Evolutionary conservation across 2,113 vertebrate genomes (phyloP), one percentile per base, ranked within the genome.

Genomic region (Microtus oregoni): DNA sequence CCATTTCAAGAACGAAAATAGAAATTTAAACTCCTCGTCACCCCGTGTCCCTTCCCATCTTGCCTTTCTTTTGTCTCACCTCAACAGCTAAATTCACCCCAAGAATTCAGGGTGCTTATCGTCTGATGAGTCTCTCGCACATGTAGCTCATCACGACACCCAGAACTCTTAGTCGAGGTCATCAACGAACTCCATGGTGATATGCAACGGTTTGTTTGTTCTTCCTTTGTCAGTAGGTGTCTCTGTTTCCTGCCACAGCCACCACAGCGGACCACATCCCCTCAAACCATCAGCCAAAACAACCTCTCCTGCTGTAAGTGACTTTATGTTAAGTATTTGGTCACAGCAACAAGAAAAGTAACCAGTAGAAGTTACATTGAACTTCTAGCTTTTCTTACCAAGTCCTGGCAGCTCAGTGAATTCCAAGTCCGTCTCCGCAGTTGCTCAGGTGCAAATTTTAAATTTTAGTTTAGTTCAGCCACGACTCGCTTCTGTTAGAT

Each of bases 1-100:
- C 47, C 32, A 58, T 73, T 75, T 67, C 13, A 92, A 85, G 93
- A 94, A 95, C 22, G 20, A 93, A 92, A 90, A 28, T 65, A 15
- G 72, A 79, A 79, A 52, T 14, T 10, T n/a, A 89, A 94, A 65
- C 67, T 81, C 68, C 1, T 75, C 65, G 68, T 78, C 83, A 90
- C 61, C 30, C 47, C 12, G 68, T 55, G 89, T 96, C 30, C 41
- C 78, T 70, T 91, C 67, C 41, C 86, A 50, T 50, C 13, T 63
- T 63, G 50, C 70, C 86, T 90, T 75, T 77, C 86, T 90, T 75
- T 77, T 55, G n/a, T 78, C 38, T 86, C 83, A 47, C 17, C 83
- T 86, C 20, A 86, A 67, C 63, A 50, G 30, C 41, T 35, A 68
- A 86, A 68, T 63, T 68, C 83, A 68, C 88, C 72, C 19, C 38